Percentiles rank a stretch among this genome's conserved stretches.
Evolutionary conservation across 2,797 vertebrate species (phyloP).

Genomic region (Sarcoramphus papa): DNA sequence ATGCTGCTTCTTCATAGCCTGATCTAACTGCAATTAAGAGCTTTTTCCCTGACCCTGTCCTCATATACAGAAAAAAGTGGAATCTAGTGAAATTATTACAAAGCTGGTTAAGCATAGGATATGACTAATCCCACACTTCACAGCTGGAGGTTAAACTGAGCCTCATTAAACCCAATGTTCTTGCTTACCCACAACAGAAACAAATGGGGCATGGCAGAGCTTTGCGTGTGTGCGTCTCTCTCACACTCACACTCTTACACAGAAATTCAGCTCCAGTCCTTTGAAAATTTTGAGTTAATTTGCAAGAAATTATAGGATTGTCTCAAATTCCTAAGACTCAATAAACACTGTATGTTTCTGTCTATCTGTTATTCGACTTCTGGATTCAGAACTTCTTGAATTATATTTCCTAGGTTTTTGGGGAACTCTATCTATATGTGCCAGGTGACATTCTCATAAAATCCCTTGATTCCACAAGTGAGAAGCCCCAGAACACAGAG

Average conservation of each 20-base stretch:
- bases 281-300: background rate
- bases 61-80: background rate
- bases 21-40: background rate
- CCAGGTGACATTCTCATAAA: background rate
- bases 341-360: background rate
- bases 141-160: slow-evolving; percentile 65
- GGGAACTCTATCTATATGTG: background rate
- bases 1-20: background rate
- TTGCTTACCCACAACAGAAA: slow-evolving; percentile 35
- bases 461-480: background rate
- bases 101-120: slow-evolving; percentile 53
- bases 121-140: slow-evolving; percentile 52
- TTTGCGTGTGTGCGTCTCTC: background rate
- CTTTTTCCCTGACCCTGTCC: background rate
- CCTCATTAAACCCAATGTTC: slow-evolving; percentile 55
- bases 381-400: background rate
- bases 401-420: background rate
- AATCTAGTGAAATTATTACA: slow-evolving; percentile 41
- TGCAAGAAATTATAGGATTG: background rate
- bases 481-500: background rate
- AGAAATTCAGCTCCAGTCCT: background rate
- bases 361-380: background rate
- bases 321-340: background rate
- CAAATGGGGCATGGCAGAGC: slow-evolving; percentile 44
- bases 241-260: background rate